Base-by-base conservation (phyloP, 2,888 invertebrate genomes). In the Hydriomena furcata region DNA sequence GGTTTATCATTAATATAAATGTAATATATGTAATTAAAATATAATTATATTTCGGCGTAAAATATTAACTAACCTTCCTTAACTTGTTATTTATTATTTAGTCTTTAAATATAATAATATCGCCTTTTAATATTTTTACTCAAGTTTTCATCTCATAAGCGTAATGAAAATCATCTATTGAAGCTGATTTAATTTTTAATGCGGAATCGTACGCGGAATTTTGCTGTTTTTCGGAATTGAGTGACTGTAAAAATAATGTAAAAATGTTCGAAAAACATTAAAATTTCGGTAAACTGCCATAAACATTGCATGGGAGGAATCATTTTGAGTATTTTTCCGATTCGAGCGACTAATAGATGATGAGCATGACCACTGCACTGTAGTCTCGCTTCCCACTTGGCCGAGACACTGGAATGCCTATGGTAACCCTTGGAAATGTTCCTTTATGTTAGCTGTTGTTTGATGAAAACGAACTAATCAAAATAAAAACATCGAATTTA, bases 11-110 rank as follows among this genome's bases (percentile, higher is more conserved):
- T 61, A 56, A 44, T 53, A 54, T 51, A 61, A 64, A 61, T 66
- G 66, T 69, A 65, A 61, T 60, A 61, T 63, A 63, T 64, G 58
- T 60, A 64, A 62, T 61, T 63, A 62, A 58, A 58, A 53, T 53
- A 61, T 53, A 61, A 60, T 63, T 65, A 66, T 58, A 61, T 54
- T 54, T 61, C 57, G 48, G 55, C 59, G 59, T 61, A 59, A 58
- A 58, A 52, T 60, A 60, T 52, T 59, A 61, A 58, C 67, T 71
- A 73, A 73, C 68, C 76, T 75, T 76, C 76, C 76, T 72, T 71
- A 68, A 73, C 74, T 73, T 72, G 74, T 76, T 77, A 75, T 73
- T 76, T 73, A 77, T 73, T 77, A 74, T 75, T 71, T 76, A 76
- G 71, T 68, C 62, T 73, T 60, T 61, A 55, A 61, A 58, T 53